Conservation (phyloP, 2,113 vertebrate species). For the Motacilla tschutschensis region DNA sequence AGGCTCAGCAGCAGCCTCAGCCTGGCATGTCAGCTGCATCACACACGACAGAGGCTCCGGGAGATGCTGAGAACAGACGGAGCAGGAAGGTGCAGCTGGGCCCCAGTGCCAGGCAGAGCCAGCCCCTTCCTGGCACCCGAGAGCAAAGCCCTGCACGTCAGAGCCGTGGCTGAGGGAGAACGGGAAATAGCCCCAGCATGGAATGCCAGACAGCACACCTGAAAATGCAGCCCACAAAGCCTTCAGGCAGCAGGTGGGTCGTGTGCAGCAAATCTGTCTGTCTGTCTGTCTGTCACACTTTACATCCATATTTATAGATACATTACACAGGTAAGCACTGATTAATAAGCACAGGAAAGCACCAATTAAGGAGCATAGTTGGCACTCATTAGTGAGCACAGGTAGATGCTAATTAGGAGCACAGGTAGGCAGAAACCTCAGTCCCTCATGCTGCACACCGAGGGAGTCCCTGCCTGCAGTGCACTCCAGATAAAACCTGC, state of each 20-base stretch:
- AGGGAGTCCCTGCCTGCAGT: conserved; percentile 31
- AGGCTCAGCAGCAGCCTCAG: background rate
- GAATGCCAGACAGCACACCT: background rate
- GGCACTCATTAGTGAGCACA: background rate
- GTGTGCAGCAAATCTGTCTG: background rate
- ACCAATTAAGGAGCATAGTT: background rate
- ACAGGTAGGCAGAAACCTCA: conserved; percentile 51
- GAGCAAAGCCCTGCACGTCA: background rate
- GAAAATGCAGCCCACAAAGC: background rate
- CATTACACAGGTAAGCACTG: background rate
- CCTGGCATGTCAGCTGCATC: background rate
- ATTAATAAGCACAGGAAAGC: background rate
- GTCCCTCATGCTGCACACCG: conserved; percentile 46
- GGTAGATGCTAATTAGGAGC: background rate
- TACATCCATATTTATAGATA: background rate
- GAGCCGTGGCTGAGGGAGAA: background rate
- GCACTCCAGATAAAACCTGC: conserved; percentile 58
- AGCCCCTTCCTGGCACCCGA: background rate
- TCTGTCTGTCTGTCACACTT: background rate
- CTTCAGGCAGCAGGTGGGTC: background rate
- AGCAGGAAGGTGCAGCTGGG: background rate
- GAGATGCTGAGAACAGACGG: background rate
- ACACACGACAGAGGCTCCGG: background rate
- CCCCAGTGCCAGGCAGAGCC: background rate
- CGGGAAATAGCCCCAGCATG: background rate